Conservation (phyloP, 2,113 vertebrate genomes). For the Myotis lucifugus region DNA sequence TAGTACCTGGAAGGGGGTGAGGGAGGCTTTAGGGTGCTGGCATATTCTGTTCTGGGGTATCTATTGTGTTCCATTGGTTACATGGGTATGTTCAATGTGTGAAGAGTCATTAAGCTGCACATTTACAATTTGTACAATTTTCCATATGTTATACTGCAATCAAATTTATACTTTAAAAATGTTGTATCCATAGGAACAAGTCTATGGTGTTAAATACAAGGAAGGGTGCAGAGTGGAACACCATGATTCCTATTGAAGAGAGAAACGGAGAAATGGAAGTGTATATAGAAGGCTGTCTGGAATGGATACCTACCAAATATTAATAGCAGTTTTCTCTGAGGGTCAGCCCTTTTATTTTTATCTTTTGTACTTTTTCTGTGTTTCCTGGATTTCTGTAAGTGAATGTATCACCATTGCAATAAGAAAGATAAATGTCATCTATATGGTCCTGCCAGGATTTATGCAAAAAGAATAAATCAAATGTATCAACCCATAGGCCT, state of each 20-base stretch:
- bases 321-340: neutral
- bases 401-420: neutral
- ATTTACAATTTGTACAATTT: neutral
- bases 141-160: neutral
- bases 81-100: neutral
- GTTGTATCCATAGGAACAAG: neutral
- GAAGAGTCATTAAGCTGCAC: neutral
- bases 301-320: neutral
- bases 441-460: neutral
- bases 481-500: neutral
- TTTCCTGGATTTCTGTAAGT: constrained; percentile 28
- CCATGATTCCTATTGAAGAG: neutral
- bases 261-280: neutral
- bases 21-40: neutral
- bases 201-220: neutral
- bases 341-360: neutral
- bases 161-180: neutral
- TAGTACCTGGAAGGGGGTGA: neutral
- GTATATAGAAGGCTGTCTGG: neutral
- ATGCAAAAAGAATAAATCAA: constrained; percentile 25
- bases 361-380: neutral
- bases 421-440: neutral
- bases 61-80: neutral
- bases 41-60: neutral
- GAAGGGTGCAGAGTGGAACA: neutral